Evolutionary conservation across 2,888 invertebrate species (phyloP).

Genomic region (Eupithecia dodoneata): DNA sequence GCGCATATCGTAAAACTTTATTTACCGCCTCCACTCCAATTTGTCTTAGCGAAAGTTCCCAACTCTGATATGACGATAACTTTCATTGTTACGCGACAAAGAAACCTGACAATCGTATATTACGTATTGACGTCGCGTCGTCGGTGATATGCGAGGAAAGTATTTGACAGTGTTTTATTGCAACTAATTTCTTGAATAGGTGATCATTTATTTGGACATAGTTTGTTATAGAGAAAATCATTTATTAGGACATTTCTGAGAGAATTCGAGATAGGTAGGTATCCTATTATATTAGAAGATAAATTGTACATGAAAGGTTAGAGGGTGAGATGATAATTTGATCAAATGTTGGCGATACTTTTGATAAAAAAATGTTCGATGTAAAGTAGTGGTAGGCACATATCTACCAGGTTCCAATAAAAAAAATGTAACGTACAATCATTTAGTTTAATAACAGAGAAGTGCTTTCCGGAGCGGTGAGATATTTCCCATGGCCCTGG

Average conservation of each 20-base stretch:
- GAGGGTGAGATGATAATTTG: neutral
- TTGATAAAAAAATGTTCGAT: neutral
- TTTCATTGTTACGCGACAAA: slow-evolving; percentile 60
- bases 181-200: slow-evolving; percentile 38
- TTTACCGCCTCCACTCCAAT: slow-evolving; percentile 74
- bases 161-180: slow-evolving; percentile 48
- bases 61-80: slow-evolving; percentile 70
- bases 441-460: slow-evolving; percentile 73
- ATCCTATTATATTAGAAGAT: neutral
- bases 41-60: slow-evolving; percentile 73
- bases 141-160: slow-evolving; percentile 46
- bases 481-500: slow-evolving; percentile 80
- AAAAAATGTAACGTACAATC: slow-evolving; percentile 61
- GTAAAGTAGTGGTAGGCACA: neutral
- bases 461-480: slow-evolving; percentile 69
- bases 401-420: slow-evolving; percentile 19
- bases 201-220: slow-evolving; percentile 32
- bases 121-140: slow-evolving; percentile 47
- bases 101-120: slow-evolving; percentile 54
- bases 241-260: neutral
- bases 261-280: neutral
- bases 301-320: neutral
- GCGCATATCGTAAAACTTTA: slow-evolving; percentile 79
- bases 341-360: neutral
- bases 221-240: neutral